These are phyloP conservation scores for Anableps anableps DNA, from an alignment of 2,797 vertebrate genomes.

Conservation along the genomic window DNA sequence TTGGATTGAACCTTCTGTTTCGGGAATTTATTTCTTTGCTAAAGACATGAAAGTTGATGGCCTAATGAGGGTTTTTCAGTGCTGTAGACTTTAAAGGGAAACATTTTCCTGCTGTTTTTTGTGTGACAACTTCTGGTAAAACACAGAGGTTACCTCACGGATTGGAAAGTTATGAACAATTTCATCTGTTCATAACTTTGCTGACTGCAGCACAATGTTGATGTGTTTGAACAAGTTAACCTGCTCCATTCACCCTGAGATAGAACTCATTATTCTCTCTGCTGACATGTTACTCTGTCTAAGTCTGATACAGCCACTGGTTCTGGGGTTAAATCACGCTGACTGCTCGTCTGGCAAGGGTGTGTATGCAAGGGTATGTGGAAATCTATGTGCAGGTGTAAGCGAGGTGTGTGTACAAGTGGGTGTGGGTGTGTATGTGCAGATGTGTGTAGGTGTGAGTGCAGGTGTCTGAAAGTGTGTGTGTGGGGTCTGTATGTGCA, in stretches of 20 bases:
- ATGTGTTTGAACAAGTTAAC: background rate
- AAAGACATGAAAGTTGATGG: too few relatives aligned
- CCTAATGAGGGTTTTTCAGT: too few relatives aligned
- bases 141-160: too few relatives aligned
- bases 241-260: slow-evolving; percentile 8
- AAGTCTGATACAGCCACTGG: slow-evolving; percentile 29
- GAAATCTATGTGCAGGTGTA: background rate
- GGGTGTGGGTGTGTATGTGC: background rate
- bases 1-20: background rate
- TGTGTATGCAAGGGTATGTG: slow-evolving; percentile 1
- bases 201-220: background rate
- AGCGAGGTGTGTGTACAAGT: slow-evolving; percentile 1
- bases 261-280: slow-evolving; percentile 59
- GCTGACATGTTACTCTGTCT: background rate
- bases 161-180: too few relatives aligned
- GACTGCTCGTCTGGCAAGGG: slow-evolving; percentile 52
- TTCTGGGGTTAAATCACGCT: slow-evolving; percentile 30
- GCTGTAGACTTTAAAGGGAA: background rate
- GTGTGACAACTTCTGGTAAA: too few relatives aligned
- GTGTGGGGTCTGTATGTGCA: background rate
- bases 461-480: slow-evolving; percentile 1
- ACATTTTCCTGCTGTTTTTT: background rate
- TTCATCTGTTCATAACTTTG: background rate
- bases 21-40: background rate
- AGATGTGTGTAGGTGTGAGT: background rate